Evolutionary conservation across 2,113 vertebrate species (phyloP).

Genomic region (Oxygymnocypris stewartii): DNA sequence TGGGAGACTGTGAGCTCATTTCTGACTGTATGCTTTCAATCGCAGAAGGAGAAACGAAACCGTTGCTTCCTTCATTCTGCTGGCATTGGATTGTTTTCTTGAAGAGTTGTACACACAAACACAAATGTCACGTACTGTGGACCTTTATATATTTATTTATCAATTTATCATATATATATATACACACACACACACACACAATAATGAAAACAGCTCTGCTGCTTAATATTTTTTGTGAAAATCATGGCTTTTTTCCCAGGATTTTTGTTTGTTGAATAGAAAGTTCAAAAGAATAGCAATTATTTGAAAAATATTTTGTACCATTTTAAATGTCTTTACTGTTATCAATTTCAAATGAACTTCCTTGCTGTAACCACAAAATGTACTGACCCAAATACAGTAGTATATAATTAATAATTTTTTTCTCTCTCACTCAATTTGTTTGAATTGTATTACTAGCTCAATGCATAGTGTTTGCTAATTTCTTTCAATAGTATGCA

Average conservation of each 20-base stretch:
- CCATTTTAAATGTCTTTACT: neutral
- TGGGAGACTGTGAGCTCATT: constrained; percentile 5
- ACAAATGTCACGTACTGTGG: neutral
- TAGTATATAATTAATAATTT: neutral
- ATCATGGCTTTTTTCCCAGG: too few relatives aligned
- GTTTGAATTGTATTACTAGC: neutral
- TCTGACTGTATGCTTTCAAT: neutral
- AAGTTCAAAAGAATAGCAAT: neutral
- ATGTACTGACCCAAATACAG: neutral
- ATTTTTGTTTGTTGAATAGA: too few relatives aligned
- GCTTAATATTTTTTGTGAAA: too few relatives aligned
- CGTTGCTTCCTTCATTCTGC: neutral
- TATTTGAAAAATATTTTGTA: neutral
- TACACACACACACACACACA: too few relatives aligned
- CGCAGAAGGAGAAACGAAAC: constrained; percentile 7
- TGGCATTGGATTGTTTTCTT: neutral
- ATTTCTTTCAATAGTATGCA: neutral
- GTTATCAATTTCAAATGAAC: neutral
- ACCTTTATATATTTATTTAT: too few relatives aligned
- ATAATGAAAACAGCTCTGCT: too few relatives aligned
- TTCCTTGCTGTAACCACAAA: neutral
- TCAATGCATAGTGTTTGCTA: neutral
- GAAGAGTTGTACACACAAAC: neutral
- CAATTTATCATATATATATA: too few relatives aligned
- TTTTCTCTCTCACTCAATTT: neutral